Base-by-base conservation (phyloP, 2,888 invertebrate genomes). In the Arrhopalites spinosus region DNA sequence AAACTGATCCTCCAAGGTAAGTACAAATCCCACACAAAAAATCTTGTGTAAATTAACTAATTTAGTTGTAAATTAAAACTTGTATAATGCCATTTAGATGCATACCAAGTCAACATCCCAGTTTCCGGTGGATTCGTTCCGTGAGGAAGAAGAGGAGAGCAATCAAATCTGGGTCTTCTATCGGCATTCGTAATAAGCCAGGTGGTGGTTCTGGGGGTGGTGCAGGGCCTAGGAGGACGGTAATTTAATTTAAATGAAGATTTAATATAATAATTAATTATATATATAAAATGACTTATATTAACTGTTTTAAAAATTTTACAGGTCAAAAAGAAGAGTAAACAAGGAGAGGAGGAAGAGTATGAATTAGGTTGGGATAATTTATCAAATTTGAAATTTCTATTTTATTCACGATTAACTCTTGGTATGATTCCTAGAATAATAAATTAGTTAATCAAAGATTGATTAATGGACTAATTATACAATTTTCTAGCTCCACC, bases 71-170 rank as follows among this genome's bases (percentile, higher is more conserved):
- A n/a, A n/a, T 36, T 36, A 7, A 36, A 36, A 3, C 3, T 36
- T 36, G 36, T 36, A 36, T 7, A 36, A 36, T n/a, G n/a, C n/a
- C n/a, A 36, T 7, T 36, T 83, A 91, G 90, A 83, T 96, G 96
- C 84, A 88, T 92, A 0, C 89, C 92, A 0, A 95, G 93, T 7
- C 93, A 94, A 84, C 96, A 96, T 86, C 96, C 96, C 0, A 88
- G 94, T 13, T 88, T 95, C 50, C 88, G 94, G 68, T 94, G 93
- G 92, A 93, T 92, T 83, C 88, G 93, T 30, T 83, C 87, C 89
- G 79, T 89, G 90, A 1, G 86, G 91, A 70, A 90, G 91, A 0
- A 86, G 87, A 2, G 85, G 88, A 0, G 83, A 87, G 69, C 84
- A 85, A 79, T 78, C 59, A 77, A 77, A 82, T 83, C 8, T 82